Base-by-base conservation (phyloP, 1,140 invertebrate genomes). In the Aphaenogaster ashmeadi region DNA sequence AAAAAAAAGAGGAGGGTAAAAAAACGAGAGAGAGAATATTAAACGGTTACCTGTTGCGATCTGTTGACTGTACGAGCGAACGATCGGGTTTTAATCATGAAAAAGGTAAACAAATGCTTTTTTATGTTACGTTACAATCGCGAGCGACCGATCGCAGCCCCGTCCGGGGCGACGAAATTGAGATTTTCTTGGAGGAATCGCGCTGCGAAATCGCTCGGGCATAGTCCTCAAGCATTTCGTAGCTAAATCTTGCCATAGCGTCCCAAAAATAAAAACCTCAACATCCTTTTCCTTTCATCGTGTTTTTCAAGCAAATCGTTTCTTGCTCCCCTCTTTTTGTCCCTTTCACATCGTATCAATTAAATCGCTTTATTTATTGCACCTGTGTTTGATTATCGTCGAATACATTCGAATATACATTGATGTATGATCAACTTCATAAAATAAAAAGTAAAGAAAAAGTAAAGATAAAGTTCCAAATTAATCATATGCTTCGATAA, bases 41-140 rank as follows among this genome's bases (percentile, higher is more conserved):
- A 84, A 84, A 84, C 69, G 80, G 69, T 84, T 84, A 84, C 80
- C 80, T 84, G 80, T 84, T 84, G 80, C 80, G 80, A 84, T 84
- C 80, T 84, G 80, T 84, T 84, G 80, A 84, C 80, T 38, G 69
- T 84, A 38, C 54, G 71, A 84, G 54, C 80, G 54, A 74, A 33
- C 80, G 80, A 84, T 84, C 67, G 69, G 69, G 27, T 74, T 84
- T 84, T 84, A 84, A 84, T 84, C 72, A 84, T 84, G 69, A 74
- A 84, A 84, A 58, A 38, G 41, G 58, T 74, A 84, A 84, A 58
- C 36, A 60, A 84, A 75, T 75, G 56, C 69, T 84, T 69, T 69
- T 69, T 84, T 84, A 62, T 21, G 80, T 60, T 38, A 50, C 67
- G 60, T 54, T 81, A 75, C 41, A 74, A 60, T 21, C 75, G 27